A percentile compares a stretch with the other conserved stretches of the same genome.
Evolutionary conservation across 2,888 invertebrate species (phyloP).

Genomic region (Ormyrus nitidulus): DNA sequence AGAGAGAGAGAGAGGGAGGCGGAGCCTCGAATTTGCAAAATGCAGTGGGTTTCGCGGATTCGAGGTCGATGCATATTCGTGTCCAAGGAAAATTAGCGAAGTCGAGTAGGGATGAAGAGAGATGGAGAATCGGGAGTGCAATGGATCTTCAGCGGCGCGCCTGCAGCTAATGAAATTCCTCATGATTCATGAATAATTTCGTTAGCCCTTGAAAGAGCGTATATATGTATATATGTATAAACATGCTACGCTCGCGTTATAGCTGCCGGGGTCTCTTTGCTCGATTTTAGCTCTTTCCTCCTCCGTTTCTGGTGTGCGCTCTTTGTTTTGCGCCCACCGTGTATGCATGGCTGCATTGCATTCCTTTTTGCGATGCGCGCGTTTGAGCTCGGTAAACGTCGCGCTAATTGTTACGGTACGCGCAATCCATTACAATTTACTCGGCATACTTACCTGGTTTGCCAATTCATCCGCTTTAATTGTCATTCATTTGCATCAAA

Average conservation of each 20-base stretch:
- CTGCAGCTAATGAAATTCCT: slow-evolving; percentile 49
- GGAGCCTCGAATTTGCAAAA: slow-evolving; percentile 22
- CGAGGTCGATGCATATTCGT: slow-evolving; percentile 34
- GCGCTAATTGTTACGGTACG: no score
- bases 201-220: slow-evolving; percentile 4
- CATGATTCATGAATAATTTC: slow-evolving; percentile 51
- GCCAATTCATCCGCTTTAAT: no score
- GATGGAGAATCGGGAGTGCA: neutral
- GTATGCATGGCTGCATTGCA: neutral
- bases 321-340: no score
- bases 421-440: no score
- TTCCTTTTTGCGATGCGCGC: neutral
- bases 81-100: slow-evolving; percentile 34
- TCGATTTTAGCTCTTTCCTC: neutral
- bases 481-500: no score
- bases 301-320: neutral
- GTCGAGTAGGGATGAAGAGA: slow-evolving; percentile 3
- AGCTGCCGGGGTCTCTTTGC: no score
- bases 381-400: no score
- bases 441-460: no score
- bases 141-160: neutral
- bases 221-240: neutral
- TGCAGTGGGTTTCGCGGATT: slow-evolving; percentile 11
- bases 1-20: neutral
- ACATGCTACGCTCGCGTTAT: no score